Percentiles rank a stretch among this genome's conserved stretches.
Conservation (phyloP, 1,140 invertebrate species). For the Drosophila murphyi region DNA sequence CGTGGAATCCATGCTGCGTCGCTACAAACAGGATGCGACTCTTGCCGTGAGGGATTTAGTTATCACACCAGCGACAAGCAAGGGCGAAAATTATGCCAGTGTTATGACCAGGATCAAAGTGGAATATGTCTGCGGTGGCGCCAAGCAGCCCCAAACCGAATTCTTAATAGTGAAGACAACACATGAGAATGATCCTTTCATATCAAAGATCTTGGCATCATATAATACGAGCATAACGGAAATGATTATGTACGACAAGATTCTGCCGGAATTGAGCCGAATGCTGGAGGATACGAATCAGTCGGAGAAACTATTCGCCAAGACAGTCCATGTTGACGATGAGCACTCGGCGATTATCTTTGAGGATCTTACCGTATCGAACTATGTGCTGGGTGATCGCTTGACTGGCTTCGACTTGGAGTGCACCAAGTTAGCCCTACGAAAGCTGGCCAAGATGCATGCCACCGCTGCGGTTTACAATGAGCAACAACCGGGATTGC, state of each 20-base stretch:
- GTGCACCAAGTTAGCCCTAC: slow-evolving; percentile 84
- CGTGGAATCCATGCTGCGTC: slow-evolving; percentile 56
- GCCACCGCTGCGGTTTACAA: slow-evolving; percentile 83
- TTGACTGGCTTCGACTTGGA: slow-evolving; percentile 85
- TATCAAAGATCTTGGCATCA: slow-evolving; percentile 54
- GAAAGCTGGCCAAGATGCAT: slow-evolving; percentile 87
- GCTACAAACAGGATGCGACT: slow-evolving; percentile 54
- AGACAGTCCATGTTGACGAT: slow-evolving; percentile 75
- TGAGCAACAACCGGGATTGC: slow-evolving; percentile 54
- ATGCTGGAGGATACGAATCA: slow-evolving; percentile 52
- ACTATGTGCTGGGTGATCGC: slow-evolving; percentile 86
- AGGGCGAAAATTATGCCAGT: slow-evolving; percentile 83
- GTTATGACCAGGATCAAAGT: slow-evolving; percentile 75
- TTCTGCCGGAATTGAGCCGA: slow-evolving; percentile 61
- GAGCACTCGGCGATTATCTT: slow-evolving; percentile 82
- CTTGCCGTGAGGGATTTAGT: slow-evolving; percentile 52
- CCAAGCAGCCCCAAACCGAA: slow-evolving; percentile 39
- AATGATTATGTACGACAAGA: slow-evolving; percentile 80
- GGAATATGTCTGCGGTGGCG: slow-evolving; percentile 29
- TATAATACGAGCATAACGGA: slow-evolving; percentile 70
- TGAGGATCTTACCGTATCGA: slow-evolving; percentile 85
- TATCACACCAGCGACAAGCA: slow-evolving; percentile 74
- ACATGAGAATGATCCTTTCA: slow-evolving; percentile 66
- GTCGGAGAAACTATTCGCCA: slow-evolving; percentile 72
- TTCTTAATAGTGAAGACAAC: slow-evolving; percentile 78